These are phyloP conservation scores for Marisa cornuarietis DNA, from an alignment of 1,140 invertebrate genomes.

Conservation along the genomic window DNA sequence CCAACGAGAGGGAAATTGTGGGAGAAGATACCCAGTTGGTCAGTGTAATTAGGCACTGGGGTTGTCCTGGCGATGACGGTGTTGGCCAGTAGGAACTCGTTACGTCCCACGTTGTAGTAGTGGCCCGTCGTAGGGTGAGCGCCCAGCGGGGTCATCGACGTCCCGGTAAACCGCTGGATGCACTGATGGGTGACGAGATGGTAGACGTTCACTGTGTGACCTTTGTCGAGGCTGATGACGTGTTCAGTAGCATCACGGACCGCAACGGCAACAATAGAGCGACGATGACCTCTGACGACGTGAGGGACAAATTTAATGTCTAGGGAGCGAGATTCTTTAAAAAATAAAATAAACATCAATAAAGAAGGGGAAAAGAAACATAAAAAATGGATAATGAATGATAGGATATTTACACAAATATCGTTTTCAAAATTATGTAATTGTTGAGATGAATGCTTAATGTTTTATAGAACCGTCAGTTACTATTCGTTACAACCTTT, in stretches of 20 bases:
- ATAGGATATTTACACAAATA: too few species aligned
- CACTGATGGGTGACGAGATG: conserved; percentile 52
- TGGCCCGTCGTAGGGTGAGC: neutral
- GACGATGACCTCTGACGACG: conserved; percentile 72
- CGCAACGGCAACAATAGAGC: conserved; percentile 72
- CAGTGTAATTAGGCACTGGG: neutral
- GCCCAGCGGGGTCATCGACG: conserved; percentile 21
- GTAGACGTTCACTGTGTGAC: conserved; percentile 74
- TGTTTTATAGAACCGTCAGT: too few species aligned
- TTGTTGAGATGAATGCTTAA: too few species aligned
- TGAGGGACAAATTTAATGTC: too few species aligned
- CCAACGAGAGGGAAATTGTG: conserved; percentile 40
- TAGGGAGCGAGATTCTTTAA: too few species aligned
- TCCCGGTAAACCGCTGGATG: conserved; percentile 51
- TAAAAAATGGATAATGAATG: too few species aligned
- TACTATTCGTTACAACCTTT: too few species aligned
- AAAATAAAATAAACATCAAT: too few species aligned
- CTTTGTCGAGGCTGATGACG: conserved; percentile 73
- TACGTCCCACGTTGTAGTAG: neutral
- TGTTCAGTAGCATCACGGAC: conserved; percentile 49
- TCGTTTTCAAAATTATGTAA: too few species aligned
- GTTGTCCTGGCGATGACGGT: neutral
- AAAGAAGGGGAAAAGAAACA: too few species aligned
- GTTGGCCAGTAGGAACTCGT: conserved; percentile 7
- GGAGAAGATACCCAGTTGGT: conserved; percentile 2